Evolutionary conservation across 2,888 invertebrate genomes (phyloP).

Genomic region (Melanotus villosus): DNA sequence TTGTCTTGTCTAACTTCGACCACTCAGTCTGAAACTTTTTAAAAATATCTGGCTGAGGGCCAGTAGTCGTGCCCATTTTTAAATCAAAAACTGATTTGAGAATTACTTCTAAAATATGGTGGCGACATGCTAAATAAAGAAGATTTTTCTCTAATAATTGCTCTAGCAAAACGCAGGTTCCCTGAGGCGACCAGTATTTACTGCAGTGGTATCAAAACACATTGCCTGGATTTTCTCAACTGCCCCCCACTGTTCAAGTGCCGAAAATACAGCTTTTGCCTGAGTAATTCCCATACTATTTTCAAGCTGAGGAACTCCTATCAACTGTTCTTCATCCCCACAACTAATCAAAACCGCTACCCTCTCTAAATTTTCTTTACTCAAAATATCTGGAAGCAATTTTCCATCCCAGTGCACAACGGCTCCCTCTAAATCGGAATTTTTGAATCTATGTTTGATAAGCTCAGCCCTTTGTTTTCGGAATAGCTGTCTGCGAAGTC

Average conservation of each 20-base stretch:
- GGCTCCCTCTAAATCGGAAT: background rate
- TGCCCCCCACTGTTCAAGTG: background rate
- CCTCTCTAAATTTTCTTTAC: too few relatives aligned
- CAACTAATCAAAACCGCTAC: background rate
- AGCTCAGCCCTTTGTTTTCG: too few relatives aligned
- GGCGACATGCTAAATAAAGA: background rate
- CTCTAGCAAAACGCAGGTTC: background rate
- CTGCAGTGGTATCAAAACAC: too few relatives aligned
- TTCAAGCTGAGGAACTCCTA: constrained; percentile 4
- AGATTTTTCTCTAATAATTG: background rate
- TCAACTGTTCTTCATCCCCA: background rate
- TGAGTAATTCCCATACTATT: background rate
- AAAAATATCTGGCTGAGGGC: background rate
- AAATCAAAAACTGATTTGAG: too few relatives aligned
- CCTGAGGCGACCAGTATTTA: too few relatives aligned
- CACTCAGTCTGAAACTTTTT: background rate
- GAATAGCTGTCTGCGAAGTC: too few relatives aligned
- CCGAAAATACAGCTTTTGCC: background rate
- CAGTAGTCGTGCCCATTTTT: background rate
- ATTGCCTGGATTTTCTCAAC: too few relatives aligned
- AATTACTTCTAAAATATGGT: constrained; percentile 6
- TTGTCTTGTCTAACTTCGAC: background rate
- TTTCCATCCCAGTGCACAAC: too few relatives aligned
- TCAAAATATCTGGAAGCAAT: too few relatives aligned
- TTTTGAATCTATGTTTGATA: background rate